Conservation (phyloP, 64 coral and sea anemone genomes). For the Montipora capricornis region DNA sequence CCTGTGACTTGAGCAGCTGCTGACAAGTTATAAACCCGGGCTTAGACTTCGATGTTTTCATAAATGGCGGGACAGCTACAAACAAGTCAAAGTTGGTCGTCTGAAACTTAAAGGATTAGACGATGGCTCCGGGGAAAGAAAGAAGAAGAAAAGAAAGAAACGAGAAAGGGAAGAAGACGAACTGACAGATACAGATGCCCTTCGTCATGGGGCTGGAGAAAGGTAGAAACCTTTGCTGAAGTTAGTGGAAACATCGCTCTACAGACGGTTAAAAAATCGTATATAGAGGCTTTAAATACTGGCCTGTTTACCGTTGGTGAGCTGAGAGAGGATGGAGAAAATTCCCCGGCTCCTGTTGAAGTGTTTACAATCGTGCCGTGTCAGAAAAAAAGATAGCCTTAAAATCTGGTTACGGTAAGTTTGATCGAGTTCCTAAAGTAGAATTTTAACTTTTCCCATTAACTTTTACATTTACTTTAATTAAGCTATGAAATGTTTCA, state of each 20-base stretch:
- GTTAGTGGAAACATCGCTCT: constrained; percentile 76
- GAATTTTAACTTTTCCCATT: neutral
- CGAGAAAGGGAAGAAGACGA: constrained; percentile 82
- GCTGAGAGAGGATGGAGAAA: constrained; percentile 85
- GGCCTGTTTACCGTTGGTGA: constrained; percentile 83
- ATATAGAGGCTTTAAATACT: constrained; percentile 85
- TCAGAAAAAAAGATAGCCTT: constrained; percentile 89
- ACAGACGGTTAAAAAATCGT: constrained; percentile 80
- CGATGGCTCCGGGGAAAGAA: constrained; percentile 71
- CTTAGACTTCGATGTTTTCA: neutral
- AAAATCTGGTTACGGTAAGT: constrained; percentile 95
- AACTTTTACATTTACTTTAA: too few relatives aligned
- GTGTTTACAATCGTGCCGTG: constrained; percentile 86
- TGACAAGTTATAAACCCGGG: neutral
- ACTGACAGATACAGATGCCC: constrained; percentile 70
- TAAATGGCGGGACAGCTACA: constrained; percentile 90
- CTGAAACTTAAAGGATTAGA: constrained; percentile 91
- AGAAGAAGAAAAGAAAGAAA: constrained; percentile 89
- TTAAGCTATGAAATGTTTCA: too few relatives aligned
- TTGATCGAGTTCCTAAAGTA: neutral
- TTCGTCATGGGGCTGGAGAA: constrained; percentile 99
- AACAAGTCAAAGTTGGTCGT: constrained; percentile 92
- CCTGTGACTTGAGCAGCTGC: too few relatives aligned
- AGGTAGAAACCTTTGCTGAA: constrained; percentile 65
- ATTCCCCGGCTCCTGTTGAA: constrained; percentile 97